Evolutionary conservation across 2,888 invertebrate genomes (phyloP), one percentile per base, ranked within the genome.

Genomic region (Cecidostiba fungosa): DNA sequence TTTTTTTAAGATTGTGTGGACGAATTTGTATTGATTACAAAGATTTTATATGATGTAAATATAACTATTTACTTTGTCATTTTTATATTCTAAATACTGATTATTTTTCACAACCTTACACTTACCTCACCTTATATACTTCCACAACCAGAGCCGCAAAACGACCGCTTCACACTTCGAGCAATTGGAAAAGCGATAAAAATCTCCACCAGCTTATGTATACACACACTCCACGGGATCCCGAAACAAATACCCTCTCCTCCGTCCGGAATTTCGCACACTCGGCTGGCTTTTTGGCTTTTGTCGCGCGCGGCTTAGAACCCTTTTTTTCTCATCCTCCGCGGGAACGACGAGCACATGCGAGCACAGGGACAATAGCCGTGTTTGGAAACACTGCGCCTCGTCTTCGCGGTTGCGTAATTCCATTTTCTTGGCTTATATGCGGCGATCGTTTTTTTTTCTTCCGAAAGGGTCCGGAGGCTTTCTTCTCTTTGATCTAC

Each of bases 341-440:
- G 23, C 66, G 66, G 66, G 29, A 66, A 66, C 66, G 62, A 62
- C 23, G 62, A 62, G 8, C 26, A 10, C 26, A 62, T 26, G 16
- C 29, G 66, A 66, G 29, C 66, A 12, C 29, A 12, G 66, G 26
- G 66, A 66, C 72, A 72, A 72, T 43, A 39, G n/a, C 39, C 43
- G 43, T 72, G 72, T 72, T 72, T 72, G 72, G 72, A 72, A 72
- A 72, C 72, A 72, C 72, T 43, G 72, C 8, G 72, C n/a, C n/a
- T 72, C 43, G 72, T 72, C 72, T 23, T 39, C 72, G 43, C 43
- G n/a, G 39, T 72, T 72, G 8, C 72, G 72, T 66, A 66, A 66
- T 66, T 66, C 66, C 66, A 66, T 66, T 66, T 66, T 66, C 66
- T 29, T 66, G 66, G 62, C 62, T 62, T 23, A 62, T 26, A 14